Percentiles rank a stretch among this genome's conserved stretches.
These are phyloP conservation scores for Agrochola lota DNA, from an alignment of 2,888 invertebrate genomes.

Conservation along the genomic window DNA sequence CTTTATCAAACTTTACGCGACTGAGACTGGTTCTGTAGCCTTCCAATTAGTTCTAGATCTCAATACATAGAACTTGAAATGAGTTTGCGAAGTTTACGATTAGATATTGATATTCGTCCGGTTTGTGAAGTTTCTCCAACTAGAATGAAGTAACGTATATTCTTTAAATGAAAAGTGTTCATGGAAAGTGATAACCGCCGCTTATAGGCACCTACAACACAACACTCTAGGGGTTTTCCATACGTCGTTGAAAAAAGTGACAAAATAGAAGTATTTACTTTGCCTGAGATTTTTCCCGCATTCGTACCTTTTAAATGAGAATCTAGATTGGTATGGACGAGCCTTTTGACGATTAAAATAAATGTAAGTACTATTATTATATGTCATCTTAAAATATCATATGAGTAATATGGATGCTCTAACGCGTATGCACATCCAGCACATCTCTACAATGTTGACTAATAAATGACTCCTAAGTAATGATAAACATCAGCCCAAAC, in stretches of 20 bases:
- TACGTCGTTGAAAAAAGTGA: not conserved
- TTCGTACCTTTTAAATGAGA: not conserved
- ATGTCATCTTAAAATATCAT: not conserved
- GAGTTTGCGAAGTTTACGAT: not conserved
- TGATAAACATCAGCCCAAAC: constrained; percentile 28
- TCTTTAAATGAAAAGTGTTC: not conserved
- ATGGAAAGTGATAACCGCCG: not conserved
- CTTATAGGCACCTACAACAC: not conserved
- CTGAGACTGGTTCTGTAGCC: constrained; percentile 14
- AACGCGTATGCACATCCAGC: not conserved
- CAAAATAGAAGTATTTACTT: not conserved
- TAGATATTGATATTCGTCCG: not conserved
- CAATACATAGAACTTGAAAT: constrained; percentile 2
- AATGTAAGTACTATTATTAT: not conserved
- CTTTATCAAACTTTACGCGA: constrained; percentile 11
- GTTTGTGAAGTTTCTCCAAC: not conserved
- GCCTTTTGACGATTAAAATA: not conserved
- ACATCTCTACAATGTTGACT: constrained; percentile 25
- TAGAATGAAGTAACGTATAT: not conserved
- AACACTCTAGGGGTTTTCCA: not conserved
- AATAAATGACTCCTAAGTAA: constrained; percentile 49
- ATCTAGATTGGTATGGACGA: not conserved
- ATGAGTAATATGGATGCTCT: not conserved
- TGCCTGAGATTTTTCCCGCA: not conserved
- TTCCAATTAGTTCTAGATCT: not conserved